phyloP scores from a whole-genome alignment of 2,113 vertebrate species.

The Prunella fulvescens region DNA sequence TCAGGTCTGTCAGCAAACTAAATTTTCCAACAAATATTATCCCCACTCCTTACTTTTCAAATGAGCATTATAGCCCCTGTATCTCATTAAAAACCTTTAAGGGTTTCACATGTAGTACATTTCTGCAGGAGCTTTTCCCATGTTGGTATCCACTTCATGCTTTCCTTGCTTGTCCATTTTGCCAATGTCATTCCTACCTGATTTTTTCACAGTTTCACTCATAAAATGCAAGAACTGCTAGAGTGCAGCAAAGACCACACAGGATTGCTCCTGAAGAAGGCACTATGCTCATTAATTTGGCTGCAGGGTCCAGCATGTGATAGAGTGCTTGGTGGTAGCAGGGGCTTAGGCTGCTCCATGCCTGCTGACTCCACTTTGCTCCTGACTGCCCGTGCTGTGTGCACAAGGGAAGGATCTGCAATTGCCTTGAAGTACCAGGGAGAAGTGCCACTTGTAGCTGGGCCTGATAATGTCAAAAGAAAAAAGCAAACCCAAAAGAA shows the following conservation, averaged over 20 bases:
- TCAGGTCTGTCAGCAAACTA: background rate
- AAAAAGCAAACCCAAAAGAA: background rate
- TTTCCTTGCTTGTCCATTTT: background rate
- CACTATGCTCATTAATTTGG: background rate
- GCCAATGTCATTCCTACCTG: background rate
- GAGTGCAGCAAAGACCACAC: background rate
- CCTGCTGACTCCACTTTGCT: background rate
- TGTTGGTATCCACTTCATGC: background rate
- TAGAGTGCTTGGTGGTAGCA: background rate
- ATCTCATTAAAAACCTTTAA: background rate
- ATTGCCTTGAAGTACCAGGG: background rate
- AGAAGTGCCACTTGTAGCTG: background rate
- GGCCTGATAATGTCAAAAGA: background rate
- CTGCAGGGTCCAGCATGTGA: background rate
- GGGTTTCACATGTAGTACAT: background rate
- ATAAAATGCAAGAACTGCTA: background rate
- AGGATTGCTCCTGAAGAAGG: background rate
- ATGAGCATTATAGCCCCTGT: accelerated
- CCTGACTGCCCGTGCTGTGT: background rate
- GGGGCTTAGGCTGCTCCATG: background rate
- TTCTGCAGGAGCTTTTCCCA: background rate
- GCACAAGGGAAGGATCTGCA: accelerated
- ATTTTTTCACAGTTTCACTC: background rate
- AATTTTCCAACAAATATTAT: background rate
- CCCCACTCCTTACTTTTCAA: accelerated